A percentile compares a stretch with the other conserved stretches of the same genome.
Evolutionary conservation across 2,888 invertebrate genomes (phyloP).

Genomic region (Drosophila fungiperda): DNA sequence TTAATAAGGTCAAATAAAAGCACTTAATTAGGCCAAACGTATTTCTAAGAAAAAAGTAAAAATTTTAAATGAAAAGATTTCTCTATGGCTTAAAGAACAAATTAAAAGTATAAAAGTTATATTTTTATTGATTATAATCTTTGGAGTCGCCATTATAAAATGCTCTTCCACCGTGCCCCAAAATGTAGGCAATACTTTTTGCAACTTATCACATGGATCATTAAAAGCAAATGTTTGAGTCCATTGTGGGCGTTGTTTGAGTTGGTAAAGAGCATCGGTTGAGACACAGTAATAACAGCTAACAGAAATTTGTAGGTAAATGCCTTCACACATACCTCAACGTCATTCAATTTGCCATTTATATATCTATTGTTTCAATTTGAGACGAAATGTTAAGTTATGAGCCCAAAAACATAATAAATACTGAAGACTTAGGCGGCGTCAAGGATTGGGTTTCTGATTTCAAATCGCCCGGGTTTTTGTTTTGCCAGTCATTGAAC

Average conservation of each 20-base stretch:
- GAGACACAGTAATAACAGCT: slow-evolving; percentile 5
- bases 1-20: neutral
- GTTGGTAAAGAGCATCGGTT: slow-evolving; percentile 35
- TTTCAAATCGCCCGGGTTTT: slow-evolving; percentile 21
- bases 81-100: neutral
- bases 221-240: slow-evolving; percentile 68
- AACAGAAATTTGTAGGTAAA: slow-evolving; percentile 13
- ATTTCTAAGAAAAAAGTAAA: neutral
- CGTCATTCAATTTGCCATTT: slow-evolving; percentile 16
- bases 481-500: slow-evolving; percentile 25
- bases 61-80: too few species aligned
- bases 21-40: neutral
- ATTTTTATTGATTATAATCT: neutral
- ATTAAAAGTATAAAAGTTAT: too few species aligned
- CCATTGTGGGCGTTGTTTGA: slow-evolving; percentile 38
- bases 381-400: slow-evolving; percentile 4
- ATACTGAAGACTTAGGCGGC: neutral
- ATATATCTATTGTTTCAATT: slow-evolving; percentile 3
- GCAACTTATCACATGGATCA: slow-evolving; percentile 69
- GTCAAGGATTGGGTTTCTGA: slow-evolving; percentile 3
- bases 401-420: neutral
- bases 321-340: neutral
- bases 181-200: slow-evolving; percentile 54
- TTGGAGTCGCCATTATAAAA: neutral
- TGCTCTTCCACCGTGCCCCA: slow-evolving; percentile 11